Conservation (phyloP, 1,140 invertebrate genomes). For the Hermetia illucens region DNA sequence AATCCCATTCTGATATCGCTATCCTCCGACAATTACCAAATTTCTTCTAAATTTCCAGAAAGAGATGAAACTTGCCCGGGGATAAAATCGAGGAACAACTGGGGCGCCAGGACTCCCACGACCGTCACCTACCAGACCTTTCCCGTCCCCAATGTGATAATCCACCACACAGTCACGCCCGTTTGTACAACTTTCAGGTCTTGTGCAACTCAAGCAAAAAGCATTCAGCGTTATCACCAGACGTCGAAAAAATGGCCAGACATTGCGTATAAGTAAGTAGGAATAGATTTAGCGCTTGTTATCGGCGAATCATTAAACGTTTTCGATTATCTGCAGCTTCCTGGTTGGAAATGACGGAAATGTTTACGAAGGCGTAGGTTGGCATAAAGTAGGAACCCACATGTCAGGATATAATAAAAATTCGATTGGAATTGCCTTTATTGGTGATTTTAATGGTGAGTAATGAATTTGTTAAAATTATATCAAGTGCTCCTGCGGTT, state of each 20-base stretch:
- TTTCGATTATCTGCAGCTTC: slow-evolving; percentile 36
- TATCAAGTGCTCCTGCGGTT: not conserved
- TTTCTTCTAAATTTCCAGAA: too few relatives aligned
- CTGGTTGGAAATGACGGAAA: slow-evolving; percentile 55
- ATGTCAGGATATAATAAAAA: slow-evolving; percentile 41
- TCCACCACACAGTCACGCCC: slow-evolving; percentile 44
- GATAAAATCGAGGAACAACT: not conserved
- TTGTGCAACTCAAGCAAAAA: slow-evolving; percentile 13
- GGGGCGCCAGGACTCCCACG: slow-evolving; percentile 15
- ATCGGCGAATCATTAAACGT: too few relatives aligned
- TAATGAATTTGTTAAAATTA: not conserved
- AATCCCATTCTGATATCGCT: too few relatives aligned
- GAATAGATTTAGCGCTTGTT: too few relatives aligned
- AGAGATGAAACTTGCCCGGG: slow-evolving; percentile 1
- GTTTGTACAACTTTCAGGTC: slow-evolving; percentile 32
- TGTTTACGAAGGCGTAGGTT: slow-evolving; percentile 57
- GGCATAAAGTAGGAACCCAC: slow-evolving; percentile 51
- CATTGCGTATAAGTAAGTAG: slow-evolving; percentile 3
- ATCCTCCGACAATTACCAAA: too few relatives aligned
- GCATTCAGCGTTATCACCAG: slow-evolving; percentile 3
- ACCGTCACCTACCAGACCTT: slow-evolving; percentile 32
- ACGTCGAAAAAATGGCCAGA: not conserved
- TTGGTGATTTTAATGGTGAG: slow-evolving; percentile 44
- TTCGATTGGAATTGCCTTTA: slow-evolving; percentile 45
- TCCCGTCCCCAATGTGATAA: slow-evolving; percentile 39